Conservation (phyloP, 1,140 invertebrate species). For the Cardiocondyla obscurior region DNA sequence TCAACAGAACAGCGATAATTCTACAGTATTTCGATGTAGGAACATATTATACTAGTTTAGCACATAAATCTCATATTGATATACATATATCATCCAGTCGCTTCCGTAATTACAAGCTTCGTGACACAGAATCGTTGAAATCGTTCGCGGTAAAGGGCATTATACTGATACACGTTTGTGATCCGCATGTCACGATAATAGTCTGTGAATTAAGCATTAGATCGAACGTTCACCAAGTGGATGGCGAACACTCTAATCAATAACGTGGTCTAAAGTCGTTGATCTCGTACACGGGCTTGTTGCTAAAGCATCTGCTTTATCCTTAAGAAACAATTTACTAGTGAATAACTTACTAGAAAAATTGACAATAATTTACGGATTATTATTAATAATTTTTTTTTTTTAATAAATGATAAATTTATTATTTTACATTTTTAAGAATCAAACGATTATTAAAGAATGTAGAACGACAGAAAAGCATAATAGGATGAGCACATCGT, state of each 20-base stretch:
- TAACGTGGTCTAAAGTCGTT: neutral
- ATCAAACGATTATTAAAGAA: neutral
- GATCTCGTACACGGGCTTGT: neutral
- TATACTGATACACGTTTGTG: conserved; percentile 12
- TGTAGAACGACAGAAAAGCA: neutral
- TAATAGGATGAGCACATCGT: neutral
- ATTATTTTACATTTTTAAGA: neutral
- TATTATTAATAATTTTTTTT: neutral
- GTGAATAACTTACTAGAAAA: neutral
- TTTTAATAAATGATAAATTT: neutral
- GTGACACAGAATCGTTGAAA: conserved; percentile 39
- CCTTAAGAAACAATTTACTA: neutral
- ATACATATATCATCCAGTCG: neutral
- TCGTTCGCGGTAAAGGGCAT: conserved; percentile 5
- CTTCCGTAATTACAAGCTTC: conserved; percentile 23
- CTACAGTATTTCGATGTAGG: neutral
- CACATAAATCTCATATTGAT: conserved; percentile 22
- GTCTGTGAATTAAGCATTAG: conserved; percentile 40
- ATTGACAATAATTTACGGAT: neutral
- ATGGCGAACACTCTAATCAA: neutral
- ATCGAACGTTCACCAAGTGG: conserved; percentile 16
- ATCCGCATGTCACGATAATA: conserved; percentile 32
- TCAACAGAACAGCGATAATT: neutral
- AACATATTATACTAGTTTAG: neutral
- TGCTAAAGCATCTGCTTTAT: neutral